Percentiles rank a stretch among this genome's conserved stretches.
Evolutionary conservation across 2,888 invertebrate species (phyloP).

Genomic region (Eilema depressum): DNA sequence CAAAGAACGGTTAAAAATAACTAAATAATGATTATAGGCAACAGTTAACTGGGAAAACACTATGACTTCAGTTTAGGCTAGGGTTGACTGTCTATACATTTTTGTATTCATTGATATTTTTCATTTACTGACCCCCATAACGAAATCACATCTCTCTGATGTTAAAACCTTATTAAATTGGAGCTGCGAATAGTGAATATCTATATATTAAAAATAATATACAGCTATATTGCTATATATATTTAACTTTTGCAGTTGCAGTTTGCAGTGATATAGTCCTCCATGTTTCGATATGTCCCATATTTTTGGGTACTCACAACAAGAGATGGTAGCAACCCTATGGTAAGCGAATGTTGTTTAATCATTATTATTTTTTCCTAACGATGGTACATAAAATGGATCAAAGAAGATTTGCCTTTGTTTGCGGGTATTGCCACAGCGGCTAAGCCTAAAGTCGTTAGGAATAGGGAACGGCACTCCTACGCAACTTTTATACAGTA

Average conservation of each 20-base stretch:
- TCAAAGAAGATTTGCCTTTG: slow-evolving; percentile 43
- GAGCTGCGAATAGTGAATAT: neutral
- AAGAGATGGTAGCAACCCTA: neutral
- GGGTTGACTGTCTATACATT: slow-evolving; percentile 10
- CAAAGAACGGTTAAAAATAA: slow-evolving; percentile 71
- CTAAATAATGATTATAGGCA: slow-evolving; percentile 64
- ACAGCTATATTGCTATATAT: neutral
- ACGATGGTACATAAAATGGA: slow-evolving; percentile 43
- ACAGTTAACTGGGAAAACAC: slow-evolving; percentile 61
- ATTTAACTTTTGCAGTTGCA: too few species aligned
- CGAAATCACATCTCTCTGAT: neutral
- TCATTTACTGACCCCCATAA: neutral
- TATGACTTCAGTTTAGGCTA: slow-evolving; percentile 51
- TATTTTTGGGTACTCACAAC: neutral
- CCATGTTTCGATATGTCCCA: neutral
- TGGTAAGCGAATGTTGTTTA: slow-evolving; percentile 27
- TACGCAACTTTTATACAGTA: slow-evolving; percentile 34
- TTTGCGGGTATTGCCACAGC: slow-evolving; percentile 34
- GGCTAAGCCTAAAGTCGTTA: slow-evolving; percentile 32
- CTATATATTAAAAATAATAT: neutral
- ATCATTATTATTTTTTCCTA: slow-evolving; percentile 52
- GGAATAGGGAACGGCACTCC: slow-evolving; percentile 28
- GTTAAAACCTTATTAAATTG: neutral
- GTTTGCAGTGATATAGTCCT: neutral
- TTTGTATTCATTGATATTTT: neutral